Evolutionary conservation across 2,888 invertebrate genomes (phyloP).

Genomic region (Pheosia tremula): DNA sequence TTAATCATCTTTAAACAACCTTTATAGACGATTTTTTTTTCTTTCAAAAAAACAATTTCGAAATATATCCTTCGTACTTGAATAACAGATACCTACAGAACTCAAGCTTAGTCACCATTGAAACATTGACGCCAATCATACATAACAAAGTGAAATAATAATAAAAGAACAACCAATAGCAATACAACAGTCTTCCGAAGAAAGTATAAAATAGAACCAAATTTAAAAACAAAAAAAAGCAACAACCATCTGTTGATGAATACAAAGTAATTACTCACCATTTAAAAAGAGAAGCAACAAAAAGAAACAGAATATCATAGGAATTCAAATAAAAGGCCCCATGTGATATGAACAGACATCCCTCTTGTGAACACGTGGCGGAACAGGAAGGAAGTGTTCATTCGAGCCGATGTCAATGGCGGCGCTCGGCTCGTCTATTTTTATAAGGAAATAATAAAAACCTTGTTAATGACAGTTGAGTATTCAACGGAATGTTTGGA

Average conservation of each 20-base stretch:
- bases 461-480: constrained; percentile 15
- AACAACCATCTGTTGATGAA: constrained; percentile 18
- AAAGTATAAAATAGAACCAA: not conserved
- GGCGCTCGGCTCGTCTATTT: constrained; percentile 35
- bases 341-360: constrained; percentile 32
- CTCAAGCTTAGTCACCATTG: too few species aligned
- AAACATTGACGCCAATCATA: too few species aligned
- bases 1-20: too few species aligned
- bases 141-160: too few species aligned
- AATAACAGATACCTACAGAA: too few species aligned
- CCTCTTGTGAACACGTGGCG: constrained; percentile 56
- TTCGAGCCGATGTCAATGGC: constrained; percentile 52
- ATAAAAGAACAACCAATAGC: too few species aligned
- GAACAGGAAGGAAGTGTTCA: constrained; percentile 63
- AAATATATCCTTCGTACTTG: too few species aligned
- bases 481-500: not conserved
- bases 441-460: constrained; percentile 18
- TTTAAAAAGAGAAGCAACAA: constrained; percentile 20
- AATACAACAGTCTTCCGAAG: too few species aligned
- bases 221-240: constrained; percentile 11
- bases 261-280: constrained; percentile 20
- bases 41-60: too few species aligned
- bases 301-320: constrained; percentile 36
- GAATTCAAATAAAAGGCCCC: constrained; percentile 43
- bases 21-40: too few species aligned